Base-by-base conservation (phyloP, 53 echinoderm and acorn worm species). In the Astropecten irregularis region DNA sequence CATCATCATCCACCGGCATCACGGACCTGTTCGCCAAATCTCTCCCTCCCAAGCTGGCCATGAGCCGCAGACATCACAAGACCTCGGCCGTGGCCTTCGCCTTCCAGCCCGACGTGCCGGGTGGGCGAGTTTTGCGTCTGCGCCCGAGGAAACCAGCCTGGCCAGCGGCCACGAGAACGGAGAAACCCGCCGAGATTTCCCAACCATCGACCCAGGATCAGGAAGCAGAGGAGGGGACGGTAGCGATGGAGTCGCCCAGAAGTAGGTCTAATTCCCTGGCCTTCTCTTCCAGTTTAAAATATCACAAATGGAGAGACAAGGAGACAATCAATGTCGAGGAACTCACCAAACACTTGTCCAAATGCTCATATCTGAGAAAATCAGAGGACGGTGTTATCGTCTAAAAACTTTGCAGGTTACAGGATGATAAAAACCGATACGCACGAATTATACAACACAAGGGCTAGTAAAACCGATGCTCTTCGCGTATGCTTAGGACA, bases 61-160 rank as follows among this genome's bases (percentile, higher is more conserved):
- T 28, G 76, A 8, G n/a, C 9, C 54, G 22, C 18, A 4, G 22
- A 8, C 72, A 7, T 8, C 13, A 54, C 14, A 49, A 22, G 25
- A 42, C 85, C 20, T 20, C 48, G 4, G 14, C 2, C 40, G 32
- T 23, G n/a, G 49, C 47, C 9, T 76, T 57, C 14, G 67, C 52
- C 68, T 22, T 56, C 57, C 76, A 46, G 30, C 63, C 63, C 4
- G 73, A 66, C 29, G 47, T 69, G 19, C 83, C 87, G 0, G 69
- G 83, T 2, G 83, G 83, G 11, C 56, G 91, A 22, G 61, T 82
- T 9, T 52, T 91, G 16, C 83, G 91, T 22, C 83, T 91, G 8
- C 67, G 91, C n/a, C 91, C 91, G 48, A 83, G 91, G 38, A 82
- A 59, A 26, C 66, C 91, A 3, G 91, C 91, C 4, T 91, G 91